These are phyloP conservation scores for human (Homo sapiens) DNA, from an alignment of 2,113 vertebrate species.

Conservation along the genomic window GRCh38 chr6:167436501-167437000, in stretches of 20 bases:
- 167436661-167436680: background rate
- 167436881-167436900: background rate
- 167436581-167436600: too few relatives aligned
- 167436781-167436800: background rate
- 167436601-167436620: too few relatives aligned
- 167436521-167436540: too few relatives aligned
- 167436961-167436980: background rate
- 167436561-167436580: too few relatives aligned
- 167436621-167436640: too few relatives aligned
- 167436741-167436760: background rate
- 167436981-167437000: background rate
- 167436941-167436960: background rate
- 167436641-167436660: too few relatives aligned
- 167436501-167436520: too few relatives aligned
- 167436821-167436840: background rate
- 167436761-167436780: background rate
- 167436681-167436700: background rate
- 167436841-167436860: too few relatives aligned
- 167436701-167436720: background rate
- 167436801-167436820: background rate
- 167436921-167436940: background rate
- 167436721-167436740: too few relatives aligned
- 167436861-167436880: background rate
- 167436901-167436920: background rate
- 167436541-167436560: too few relatives aligned